Evolutionary conservation across 2,888 invertebrate species (phyloP), one percentile per base, ranked within the genome.

Genomic region (Nymphalis polychloros): DNA sequence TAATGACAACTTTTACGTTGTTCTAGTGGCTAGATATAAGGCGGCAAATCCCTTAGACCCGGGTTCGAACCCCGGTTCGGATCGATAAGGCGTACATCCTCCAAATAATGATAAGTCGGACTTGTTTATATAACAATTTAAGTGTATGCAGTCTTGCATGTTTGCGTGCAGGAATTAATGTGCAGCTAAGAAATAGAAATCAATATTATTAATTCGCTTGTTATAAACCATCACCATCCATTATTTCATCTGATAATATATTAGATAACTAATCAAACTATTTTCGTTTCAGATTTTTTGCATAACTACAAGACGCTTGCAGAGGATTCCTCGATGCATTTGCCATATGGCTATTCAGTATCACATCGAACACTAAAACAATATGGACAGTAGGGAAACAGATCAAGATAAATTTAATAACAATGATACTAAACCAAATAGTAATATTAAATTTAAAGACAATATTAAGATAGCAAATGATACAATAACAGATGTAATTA

Each of bases 321-420:
- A 63, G 53, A 59, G 48, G 19, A 60, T 10, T 35, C 17, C 31
- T 35, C 41, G 69, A 69, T 68, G 66, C 53, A 16, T 59, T 13
- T 66, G 55, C 17, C 71, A 52, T 71, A 68, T 71, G 71, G 72
- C 67, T 71, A 52, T 63, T 65, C 50, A 59, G 60, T 17, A 65
- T 27, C 59, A 52, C 63, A 55, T 16, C 23, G 41, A 63, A 41
- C 2, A 61, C 49, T 60, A 63, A 63, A 20, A 67, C 61, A 65
- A 69, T 63, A 73, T 73, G 72, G 69, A 62, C 20, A 49, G 47
- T 20, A 59, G 59, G 16, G 69, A 69, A 48, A 62, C 65, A 19
- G 65, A 67, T 41, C 35, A 19, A 50, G 41, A 50, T 63, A 49
- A 46, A 35, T 55, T 62, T 60, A 52, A 46, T 60, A 67, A 47